These are phyloP conservation scores for Channa striata DNA, from an alignment of 2,797 vertebrate genomes.

Conservation along the genomic window DNA sequence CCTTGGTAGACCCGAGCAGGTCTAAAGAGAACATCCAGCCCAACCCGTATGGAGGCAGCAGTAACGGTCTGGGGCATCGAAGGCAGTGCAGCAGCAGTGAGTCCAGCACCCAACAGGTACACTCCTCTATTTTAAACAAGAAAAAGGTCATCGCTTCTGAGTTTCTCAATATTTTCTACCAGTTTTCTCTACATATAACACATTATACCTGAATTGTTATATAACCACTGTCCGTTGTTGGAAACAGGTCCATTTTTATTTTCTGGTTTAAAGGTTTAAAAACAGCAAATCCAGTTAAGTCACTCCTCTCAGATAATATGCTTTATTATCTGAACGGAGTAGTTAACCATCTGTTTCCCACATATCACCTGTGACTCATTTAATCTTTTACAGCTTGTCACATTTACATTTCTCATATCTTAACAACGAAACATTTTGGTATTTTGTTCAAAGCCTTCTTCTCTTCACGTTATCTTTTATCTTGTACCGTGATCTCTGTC, in stretches of 20 bases:
- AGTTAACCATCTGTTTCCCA: neutral
- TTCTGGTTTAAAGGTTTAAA: neutral
- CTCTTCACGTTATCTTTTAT: neutral
- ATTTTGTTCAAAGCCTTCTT: neutral
- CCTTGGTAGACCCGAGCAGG: constrained; percentile 43
- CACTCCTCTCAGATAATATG: neutral
- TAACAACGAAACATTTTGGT: neutral
- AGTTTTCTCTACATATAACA: constrained; percentile 2
- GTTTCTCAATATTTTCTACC: neutral
- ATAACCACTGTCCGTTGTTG: no score
- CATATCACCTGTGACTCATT: neutral
- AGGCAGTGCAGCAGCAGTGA: constrained; percentile 77
- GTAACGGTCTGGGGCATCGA: constrained; percentile 79
- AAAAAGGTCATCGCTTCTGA: neutral
- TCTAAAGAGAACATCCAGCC: constrained; percentile 84
- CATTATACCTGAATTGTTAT: accelerated
- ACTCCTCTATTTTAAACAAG: neutral
- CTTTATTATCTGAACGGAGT: no score
- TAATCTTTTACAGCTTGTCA: neutral
- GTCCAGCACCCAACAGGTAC: constrained; percentile 77
- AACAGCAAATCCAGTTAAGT: neutral
- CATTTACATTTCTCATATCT: constrained; percentile 10
- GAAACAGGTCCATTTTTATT: neutral
- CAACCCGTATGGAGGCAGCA: constrained; percentile 61
- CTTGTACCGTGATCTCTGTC: neutral